Percentiles rank a stretch among this genome's conserved stretches.
phyloP scores from a whole-genome alignment of 2,113 vertebrate species.

The Nettapus auritus region DNA sequence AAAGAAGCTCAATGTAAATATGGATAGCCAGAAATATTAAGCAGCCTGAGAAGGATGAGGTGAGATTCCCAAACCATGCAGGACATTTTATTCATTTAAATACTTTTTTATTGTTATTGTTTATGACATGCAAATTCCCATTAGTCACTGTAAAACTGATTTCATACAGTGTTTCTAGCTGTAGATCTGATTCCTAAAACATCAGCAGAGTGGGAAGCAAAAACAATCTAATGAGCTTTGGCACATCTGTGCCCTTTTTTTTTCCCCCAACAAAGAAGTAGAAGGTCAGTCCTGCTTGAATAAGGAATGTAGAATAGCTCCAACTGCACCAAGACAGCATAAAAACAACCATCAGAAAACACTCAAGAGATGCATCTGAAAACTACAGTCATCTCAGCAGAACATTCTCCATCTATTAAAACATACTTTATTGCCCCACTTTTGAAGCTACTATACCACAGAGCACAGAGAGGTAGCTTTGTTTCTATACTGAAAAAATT shows the following conservation, averaged over 20 bases:
- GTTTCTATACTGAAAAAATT: neutral
- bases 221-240: neutral
- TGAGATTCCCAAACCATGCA: neutral
- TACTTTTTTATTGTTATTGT: neutral
- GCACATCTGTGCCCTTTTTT: neutral
- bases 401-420: slow-evolving; percentile 2
- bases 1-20: neutral
- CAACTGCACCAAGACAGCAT: accelerated
- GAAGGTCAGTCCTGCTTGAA: neutral
- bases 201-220: neutral
- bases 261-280: neutral
- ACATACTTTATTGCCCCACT: slow-evolving; percentile 3
- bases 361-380: neutral
- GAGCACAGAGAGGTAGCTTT: neutral
- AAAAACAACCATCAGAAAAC: neutral
- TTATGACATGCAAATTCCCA: neutral
- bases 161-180: neutral
- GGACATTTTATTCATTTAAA: neutral
- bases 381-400: neutral
- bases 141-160: neutral
- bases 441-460: neutral
- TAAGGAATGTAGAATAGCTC: neutral
- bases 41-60: neutral
- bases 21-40: neutral
- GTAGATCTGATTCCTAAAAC: neutral